A percentile compares a stretch with the other conserved stretches of the same genome.
Evolutionary conservation across 2,888 invertebrate genomes (phyloP).

Genomic region (Prenolepis imparis): DNA sequence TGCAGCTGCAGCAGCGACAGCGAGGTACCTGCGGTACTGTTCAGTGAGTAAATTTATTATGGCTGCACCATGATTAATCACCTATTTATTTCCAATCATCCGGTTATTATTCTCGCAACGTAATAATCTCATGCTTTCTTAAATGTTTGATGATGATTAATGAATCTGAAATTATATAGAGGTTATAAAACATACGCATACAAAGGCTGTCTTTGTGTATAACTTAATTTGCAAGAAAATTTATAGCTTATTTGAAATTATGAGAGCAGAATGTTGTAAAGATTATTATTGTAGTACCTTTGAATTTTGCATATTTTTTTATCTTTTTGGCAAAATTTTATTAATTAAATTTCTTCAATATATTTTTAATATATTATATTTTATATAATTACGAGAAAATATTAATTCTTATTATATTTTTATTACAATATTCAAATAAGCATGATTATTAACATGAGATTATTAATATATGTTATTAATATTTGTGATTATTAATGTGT

Average conservation of each 20-base stretch:
- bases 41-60: conserved; percentile 4
- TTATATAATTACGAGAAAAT: not conserved
- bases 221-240: conserved; percentile 17
- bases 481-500: too few species aligned
- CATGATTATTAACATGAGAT: too few species aligned
- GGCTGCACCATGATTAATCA: conserved; percentile 27
- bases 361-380: not conserved
- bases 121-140: not conserved
- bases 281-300: not conserved
- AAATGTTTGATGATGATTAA: conserved; percentile 28
- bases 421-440: not conserved
- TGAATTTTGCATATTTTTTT: not conserved
- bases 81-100: conserved; percentile 18
- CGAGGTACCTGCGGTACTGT: conserved; percentile 21
- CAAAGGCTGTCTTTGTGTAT: conserved; percentile 1
- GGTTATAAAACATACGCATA: not conserved
- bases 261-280: not conserved
- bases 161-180: conserved; percentile 8
- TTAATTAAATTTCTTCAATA: not conserved
- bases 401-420: not conserved
- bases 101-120: conserved; percentile 13
- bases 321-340: not conserved
- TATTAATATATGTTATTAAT: too few species aligned
- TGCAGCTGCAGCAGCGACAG: too few species aligned
- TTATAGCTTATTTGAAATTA: conserved; percentile 13